These are phyloP conservation scores for Saiga tatarica DNA, from an alignment of 2,113 vertebrate species.

Conservation along the genomic window DNA sequence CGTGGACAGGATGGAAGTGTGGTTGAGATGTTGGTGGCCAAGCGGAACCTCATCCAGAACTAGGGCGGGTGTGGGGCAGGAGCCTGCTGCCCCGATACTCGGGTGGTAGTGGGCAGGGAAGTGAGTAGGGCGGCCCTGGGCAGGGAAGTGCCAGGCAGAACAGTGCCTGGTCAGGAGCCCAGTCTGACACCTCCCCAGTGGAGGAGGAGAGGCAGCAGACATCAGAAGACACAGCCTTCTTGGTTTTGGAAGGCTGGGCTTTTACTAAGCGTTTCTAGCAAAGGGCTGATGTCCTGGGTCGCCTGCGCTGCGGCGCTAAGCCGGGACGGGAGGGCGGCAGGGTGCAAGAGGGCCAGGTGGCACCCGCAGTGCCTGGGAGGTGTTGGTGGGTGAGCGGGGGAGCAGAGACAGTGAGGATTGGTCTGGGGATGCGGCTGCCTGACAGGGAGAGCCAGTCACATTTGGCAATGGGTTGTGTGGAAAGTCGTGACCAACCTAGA, in stretches of 20 bases:
- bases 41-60: neutral
- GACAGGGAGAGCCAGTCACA: neutral
- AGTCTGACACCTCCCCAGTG: too few relatives aligned
- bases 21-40: neutral
- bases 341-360: too few relatives aligned
- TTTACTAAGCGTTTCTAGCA: neutral
- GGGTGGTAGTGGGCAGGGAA: neutral
- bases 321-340: accelerated
- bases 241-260: neutral
- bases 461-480: neutral
- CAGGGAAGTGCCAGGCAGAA: neutral
- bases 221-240: too few relatives aligned
- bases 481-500: too few relatives aligned
- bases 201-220: too few relatives aligned
- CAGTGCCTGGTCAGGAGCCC: too few relatives aligned
- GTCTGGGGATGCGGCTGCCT: neutral
- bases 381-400: too few relatives aligned
- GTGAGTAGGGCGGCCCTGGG: neutral
- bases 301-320: neutral
- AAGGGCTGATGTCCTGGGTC: neutral
- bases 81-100: neutral
- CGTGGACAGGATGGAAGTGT: neutral
- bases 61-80: neutral
- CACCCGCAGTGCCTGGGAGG: neutral
- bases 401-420: neutral